These are phyloP conservation scores for Sphaeramia orbicularis DNA, from an alignment of 2,797 vertebrate species.

Conservation along the genomic window DNA sequence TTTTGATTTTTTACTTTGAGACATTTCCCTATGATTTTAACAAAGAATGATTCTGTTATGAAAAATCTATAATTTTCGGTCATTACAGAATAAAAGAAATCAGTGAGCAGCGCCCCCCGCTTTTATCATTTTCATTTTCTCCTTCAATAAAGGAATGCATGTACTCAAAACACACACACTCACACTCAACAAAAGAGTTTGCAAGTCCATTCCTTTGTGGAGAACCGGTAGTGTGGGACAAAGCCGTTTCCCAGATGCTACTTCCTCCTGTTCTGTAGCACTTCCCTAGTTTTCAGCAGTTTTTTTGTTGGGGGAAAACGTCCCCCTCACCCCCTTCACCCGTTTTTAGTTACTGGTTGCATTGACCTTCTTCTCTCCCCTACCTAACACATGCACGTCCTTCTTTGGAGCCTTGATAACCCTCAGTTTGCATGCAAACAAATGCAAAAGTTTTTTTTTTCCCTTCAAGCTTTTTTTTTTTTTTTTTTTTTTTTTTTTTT, in stretches of 20 bases:
- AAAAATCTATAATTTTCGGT: constrained; percentile 82
- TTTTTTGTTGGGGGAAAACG: constrained; percentile 83
- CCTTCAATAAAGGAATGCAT: constrained; percentile 95
- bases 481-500: constrained; percentile 73
- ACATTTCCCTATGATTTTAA: constrained; percentile 87
- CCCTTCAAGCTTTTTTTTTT: constrained; percentile 81
- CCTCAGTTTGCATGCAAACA: constrained; percentile 98
- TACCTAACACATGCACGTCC: constrained; percentile 98
- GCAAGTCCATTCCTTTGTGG: constrained; percentile 90
- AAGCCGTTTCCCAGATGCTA: constrained; percentile 81
- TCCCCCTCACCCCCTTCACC: constrained; percentile 80
- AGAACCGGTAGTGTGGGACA: constrained; percentile 88
- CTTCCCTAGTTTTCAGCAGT: constrained; percentile 84
- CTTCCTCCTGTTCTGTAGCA: constrained; percentile 84
- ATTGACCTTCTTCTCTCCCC: constrained; percentile 91
- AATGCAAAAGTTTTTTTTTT: constrained; percentile 87
- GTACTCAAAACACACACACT: constrained; percentile 81
- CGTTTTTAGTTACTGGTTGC: constrained; percentile 94
- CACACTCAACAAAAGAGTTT: constrained; percentile 87
- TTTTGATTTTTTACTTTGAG: constrained; percentile 77
- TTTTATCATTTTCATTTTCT: constrained; percentile 87
- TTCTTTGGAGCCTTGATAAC: constrained; percentile 97
- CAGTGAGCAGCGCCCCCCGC: constrained; percentile 75
- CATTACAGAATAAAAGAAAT: constrained; percentile 63
- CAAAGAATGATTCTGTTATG: constrained; percentile 86